Evolutionary conservation across 2,797 vertebrate species (phyloP).

Genomic region (Pipistrellus nathusii): DNA sequence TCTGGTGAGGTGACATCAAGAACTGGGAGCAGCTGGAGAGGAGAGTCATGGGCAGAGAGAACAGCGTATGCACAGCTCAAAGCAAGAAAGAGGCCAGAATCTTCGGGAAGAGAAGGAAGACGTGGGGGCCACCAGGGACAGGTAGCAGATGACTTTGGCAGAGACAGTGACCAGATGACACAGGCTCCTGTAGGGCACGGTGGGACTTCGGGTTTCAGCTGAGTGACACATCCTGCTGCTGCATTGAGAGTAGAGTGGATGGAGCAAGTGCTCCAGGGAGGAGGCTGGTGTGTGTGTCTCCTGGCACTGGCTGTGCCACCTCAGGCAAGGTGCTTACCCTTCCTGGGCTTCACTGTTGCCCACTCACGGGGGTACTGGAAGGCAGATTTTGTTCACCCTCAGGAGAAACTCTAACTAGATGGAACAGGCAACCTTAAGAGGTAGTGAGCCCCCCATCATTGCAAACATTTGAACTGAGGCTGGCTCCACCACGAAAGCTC

Average conservation of each 20-base stretch:
- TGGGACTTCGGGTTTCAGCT: background rate
- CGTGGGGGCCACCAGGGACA: background rate
- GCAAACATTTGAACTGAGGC: background rate
- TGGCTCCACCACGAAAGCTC: background rate
- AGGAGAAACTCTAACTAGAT: background rate
- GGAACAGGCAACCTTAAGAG: background rate
- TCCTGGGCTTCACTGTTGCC: background rate
- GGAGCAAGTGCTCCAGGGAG: fast-evolving
- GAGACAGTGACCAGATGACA: background rate
- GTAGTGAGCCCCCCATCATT: fast-evolving
- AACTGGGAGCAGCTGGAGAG: background rate
- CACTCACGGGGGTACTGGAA: fast-evolving
- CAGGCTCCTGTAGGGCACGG: fast-evolving
- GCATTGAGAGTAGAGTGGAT: fast-evolving
- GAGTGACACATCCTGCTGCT: background rate
- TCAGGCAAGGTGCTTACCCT: background rate
- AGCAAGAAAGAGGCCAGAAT: background rate
- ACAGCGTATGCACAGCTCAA: background rate
- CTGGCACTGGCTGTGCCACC: background rate
- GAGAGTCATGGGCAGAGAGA: background rate
- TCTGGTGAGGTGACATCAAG: background rate
- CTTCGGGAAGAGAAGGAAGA: background rate
- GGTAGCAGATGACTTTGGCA: background rate
- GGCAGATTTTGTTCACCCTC: background rate
- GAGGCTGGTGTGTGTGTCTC: background rate